Evolutionary conservation across 2,113 vertebrate genomes (phyloP).

Genomic region (Procavia capensis): DNA sequence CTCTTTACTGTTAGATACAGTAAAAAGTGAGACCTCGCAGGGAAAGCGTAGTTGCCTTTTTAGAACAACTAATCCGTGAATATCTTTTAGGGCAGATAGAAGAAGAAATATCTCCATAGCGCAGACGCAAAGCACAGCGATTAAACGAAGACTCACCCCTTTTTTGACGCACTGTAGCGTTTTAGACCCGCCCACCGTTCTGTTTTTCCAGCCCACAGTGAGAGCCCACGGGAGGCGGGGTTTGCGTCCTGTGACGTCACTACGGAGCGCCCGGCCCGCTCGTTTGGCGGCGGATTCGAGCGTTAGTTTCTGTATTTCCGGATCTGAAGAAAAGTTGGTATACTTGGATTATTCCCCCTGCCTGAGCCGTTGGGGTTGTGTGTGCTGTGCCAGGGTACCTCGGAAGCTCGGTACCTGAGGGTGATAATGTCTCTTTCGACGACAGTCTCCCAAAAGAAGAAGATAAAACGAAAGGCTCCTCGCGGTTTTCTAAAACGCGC

Average conservation of each 20-base stretch:
- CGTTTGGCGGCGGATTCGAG: slow-evolving; percentile 80
- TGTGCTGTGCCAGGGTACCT: fast-evolving
- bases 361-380: fast-evolving
- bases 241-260: slow-evolving; percentile 31
- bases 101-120: fast-evolving
- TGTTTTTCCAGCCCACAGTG: fast-evolving
- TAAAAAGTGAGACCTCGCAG: background rate
- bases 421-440: slow-evolving; percentile 27
- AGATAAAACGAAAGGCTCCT: slow-evolving; percentile 77
- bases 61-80: background rate
- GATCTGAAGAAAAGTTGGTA: fast-evolving
- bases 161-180: fast-evolving
- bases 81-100: fast-evolving
- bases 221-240: background rate
- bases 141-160: fast-evolving
- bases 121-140: fast-evolving
- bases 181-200: fast-evolving
- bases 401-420: background rate
- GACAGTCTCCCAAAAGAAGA: background rate
- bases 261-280: slow-evolving; percentile 43
- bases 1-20: background rate
- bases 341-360: fast-evolving
- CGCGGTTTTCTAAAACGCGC: slow-evolving; percentile 81
- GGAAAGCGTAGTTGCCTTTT: background rate
- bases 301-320: fast-evolving